Conservation (phyloP, 2,113 vertebrate genomes). For the Martes martes region DNA sequence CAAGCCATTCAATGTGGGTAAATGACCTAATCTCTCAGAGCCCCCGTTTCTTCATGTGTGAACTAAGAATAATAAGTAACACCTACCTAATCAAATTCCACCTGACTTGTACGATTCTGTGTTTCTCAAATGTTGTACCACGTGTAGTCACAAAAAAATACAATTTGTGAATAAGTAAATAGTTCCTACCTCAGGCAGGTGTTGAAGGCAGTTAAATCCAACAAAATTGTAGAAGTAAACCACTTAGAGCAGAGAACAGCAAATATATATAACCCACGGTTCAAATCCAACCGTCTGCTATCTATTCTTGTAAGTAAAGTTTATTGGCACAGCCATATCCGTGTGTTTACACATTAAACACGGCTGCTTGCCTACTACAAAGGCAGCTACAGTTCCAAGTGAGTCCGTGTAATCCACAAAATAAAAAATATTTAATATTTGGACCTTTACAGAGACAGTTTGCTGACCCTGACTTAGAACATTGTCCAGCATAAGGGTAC, state of each 20-base stretch:
- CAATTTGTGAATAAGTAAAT: background rate
- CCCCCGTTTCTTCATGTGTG: background rate
- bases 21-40: background rate
- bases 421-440: background rate
- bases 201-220: background rate
- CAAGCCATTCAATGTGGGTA: background rate
- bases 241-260: background rate
- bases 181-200: background rate
- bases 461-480: background rate
- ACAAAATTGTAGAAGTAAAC: background rate
- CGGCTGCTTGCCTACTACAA: background rate
- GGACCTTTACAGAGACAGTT: background rate
- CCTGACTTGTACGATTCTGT: background rate
- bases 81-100: background rate
- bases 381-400: background rate
- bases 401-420: background rate
- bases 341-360: background rate
- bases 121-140: background rate
- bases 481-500: background rate
- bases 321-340: background rate
- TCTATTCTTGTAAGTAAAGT: background rate
- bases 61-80: background rate
- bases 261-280: background rate
- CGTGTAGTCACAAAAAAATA: background rate
- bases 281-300: background rate